Evolutionary conservation across 2,888 invertebrate genomes (phyloP), one percentile per base, ranked within the genome.

Genomic region (Drymonia ruficornis): DNA sequence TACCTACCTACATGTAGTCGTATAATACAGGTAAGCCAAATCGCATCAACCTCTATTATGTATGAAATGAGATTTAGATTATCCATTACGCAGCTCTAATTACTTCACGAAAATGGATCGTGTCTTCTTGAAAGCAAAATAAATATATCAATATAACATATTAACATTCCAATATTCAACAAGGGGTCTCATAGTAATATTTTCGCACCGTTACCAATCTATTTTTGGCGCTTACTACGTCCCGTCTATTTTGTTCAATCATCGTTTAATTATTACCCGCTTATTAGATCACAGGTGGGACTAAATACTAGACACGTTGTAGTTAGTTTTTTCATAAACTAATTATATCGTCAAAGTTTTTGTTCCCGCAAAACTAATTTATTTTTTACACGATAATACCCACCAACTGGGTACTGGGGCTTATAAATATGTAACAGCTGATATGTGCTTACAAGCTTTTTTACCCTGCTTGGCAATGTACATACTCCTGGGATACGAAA

Each of bases 281-380:
- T 67, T 64, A 56, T 57, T 59, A 61, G 45, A 62, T 50, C 52
- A 52, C 58, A 52, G 44, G 45, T 53, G 49, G 54, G 46, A 56
- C 65, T 66, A 66, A 74, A 69, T 63, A 60, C 60, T 65, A 64
- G 72, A 63, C 72, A 72, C 63, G 65, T 70, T 67, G 66, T 59
- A 70, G 66, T 69, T 68, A 63, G 57, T 74, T 81, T 77, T 83
- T 77, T 70, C 64, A 56, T 64, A 72, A 78, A 73, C 78, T 87
- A 89, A 89, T 89, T 87, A 89, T 80, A 83, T 79, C 78, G 84
- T 89, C 82, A 82, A n/a, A 66, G 73, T 89, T 88, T 89, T 89
- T 88, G 81, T 70, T 65, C 62, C 57, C 61, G 58, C 67, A 70
- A 84, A 88, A 84, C 80, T 87, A 86, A 89, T 89, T 87, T 85